A percentile compares a stretch with the other conserved stretches of the same genome.
These are phyloP conservation scores for Dicyrtomina minuta DNA, from an alignment of 2,888 invertebrate genomes.

Conservation along the genomic window DNA sequence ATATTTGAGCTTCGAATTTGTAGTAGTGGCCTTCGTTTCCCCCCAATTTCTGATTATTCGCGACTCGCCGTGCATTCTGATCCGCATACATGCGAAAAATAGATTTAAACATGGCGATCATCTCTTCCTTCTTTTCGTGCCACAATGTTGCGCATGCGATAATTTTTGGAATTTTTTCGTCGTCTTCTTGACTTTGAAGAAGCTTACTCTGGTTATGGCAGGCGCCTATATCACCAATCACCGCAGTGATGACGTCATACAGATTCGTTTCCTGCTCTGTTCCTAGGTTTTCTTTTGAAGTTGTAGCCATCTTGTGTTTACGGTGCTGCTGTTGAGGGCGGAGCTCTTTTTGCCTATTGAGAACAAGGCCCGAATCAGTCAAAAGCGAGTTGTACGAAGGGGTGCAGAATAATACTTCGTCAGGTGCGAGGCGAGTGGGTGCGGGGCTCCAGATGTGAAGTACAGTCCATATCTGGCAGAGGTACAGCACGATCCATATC, in stretches of 20 bases:
- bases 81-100: conserved; percentile 85
- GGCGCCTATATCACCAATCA: neutral
- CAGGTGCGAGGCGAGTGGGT: conserved; percentile 91
- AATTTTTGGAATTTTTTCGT: conserved; percentile 86
- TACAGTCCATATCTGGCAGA: conserved; percentile 95
- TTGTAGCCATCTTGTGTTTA: neutral
- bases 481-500: conserved; percentile 88
- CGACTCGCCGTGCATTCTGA: conserved; percentile 79
- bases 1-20: conserved; percentile 80
- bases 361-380: conserved; percentile 90
- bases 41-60: conserved; percentile 75
- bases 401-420: conserved; percentile 89
- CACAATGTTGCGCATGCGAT: conserved; percentile 99
- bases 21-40: conserved; percentile 89
- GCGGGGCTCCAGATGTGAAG: conserved; percentile 91
- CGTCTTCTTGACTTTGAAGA: neutral
- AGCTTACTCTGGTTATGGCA: no score
- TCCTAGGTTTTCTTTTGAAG: neutral
- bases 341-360: conserved; percentile 70
- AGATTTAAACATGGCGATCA: conserved; percentile 59
- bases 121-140: conserved; percentile 76
- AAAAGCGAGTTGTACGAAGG: conserved; percentile 90
- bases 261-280: no score
- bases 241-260: neutral
- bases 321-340: neutral